A percentile compares a stretch with the other conserved stretches of the same genome.
Conservation (phyloP, 2,888 invertebrate species). For the Agrilus cyanescens region DNA sequence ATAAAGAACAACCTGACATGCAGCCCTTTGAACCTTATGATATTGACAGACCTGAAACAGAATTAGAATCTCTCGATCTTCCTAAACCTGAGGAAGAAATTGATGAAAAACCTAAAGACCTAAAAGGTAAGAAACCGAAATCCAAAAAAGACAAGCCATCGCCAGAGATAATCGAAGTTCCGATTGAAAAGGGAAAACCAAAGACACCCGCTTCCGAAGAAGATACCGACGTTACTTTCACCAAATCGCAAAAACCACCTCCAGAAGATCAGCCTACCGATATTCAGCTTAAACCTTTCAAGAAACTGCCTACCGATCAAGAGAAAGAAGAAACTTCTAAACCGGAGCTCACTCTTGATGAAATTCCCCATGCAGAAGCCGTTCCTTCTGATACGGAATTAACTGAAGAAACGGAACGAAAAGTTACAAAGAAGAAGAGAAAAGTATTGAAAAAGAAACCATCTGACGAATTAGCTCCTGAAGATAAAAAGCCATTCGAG, state of each 20-base stretch:
- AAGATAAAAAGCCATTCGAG: conserved; percentile 27
- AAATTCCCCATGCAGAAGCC: no score
- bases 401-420: no score
- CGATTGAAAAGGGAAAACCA: conserved; percentile 17
- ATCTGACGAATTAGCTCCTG: conserved; percentile 1
- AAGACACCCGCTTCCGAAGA: no score
- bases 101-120: conserved; percentile 16
- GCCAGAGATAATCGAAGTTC: conserved; percentile 24
- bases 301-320: no score
- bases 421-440: conserved; percentile 16
- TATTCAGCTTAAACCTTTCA: no score
- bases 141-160: conserved; percentile 15
- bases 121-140: conserved; percentile 20
- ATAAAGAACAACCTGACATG: conserved; percentile 26
- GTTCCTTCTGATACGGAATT: no score
- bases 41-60: conserved; percentile 29
- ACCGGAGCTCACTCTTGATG: no score
- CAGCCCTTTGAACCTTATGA: conserved; percentile 33
- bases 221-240: no score
- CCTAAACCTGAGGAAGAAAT: conserved; percentile 27
- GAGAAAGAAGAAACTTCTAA: no score
- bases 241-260: no score
- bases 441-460: conserved; percentile 28
- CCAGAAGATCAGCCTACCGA: no score
- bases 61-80: conserved; percentile 27